Percentiles rank a stretch among this genome's conserved stretches.
Evolutionary conservation across 2,888 invertebrate genomes (phyloP).

Genomic region (Trachelus troglodyta): DNA sequence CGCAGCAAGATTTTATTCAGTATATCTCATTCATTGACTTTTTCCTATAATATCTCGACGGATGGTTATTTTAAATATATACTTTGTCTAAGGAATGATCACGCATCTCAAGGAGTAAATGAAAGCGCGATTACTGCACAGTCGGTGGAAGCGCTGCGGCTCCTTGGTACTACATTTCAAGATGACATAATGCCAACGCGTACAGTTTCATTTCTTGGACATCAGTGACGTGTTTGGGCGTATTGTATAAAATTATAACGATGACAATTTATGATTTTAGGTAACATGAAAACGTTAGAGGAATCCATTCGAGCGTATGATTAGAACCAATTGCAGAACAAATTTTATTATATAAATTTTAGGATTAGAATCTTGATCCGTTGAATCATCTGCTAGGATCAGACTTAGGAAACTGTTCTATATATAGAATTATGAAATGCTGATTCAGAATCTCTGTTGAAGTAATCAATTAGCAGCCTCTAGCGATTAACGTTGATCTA

Average conservation of each 20-base stretch:
- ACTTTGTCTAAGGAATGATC: not conserved
- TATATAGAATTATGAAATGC: not conserved
- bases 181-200: constrained; percentile 32
- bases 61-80: not conserved
- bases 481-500: not conserved
- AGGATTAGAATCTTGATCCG: not conserved
- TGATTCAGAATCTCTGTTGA: not conserved
- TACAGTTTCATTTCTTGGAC: not conserved
- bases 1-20: not conserved
- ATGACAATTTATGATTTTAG: not conserved
- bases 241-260: not conserved
- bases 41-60: not conserved
- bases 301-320: not conserved
- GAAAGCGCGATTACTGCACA: constrained; percentile 15
- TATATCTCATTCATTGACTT: not conserved
- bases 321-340: not conserved
- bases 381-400: not conserved
- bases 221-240: not conserved
- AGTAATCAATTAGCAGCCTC: not conserved
- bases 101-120: not conserved
- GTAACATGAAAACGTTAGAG: not conserved
- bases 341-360: not conserved
- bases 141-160: constrained; percentile 29
- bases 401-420: not conserved
- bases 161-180: constrained; percentile 39